Evolutionary conservation across 2,113 vertebrate genomes (phyloP).

Genomic region (Phaethornis superciliosus): DNA sequence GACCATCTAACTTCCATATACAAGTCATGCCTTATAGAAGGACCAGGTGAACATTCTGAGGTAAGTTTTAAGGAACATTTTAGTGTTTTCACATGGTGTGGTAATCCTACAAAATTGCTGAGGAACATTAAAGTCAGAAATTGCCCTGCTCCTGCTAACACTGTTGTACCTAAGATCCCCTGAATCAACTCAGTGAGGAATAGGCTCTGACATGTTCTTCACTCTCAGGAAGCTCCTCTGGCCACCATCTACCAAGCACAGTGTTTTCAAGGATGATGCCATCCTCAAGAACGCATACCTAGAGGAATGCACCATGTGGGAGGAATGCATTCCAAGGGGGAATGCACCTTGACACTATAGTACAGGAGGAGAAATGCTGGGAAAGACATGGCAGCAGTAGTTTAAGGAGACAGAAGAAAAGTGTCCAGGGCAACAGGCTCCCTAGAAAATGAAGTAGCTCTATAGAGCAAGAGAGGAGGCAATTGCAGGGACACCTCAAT

Average conservation of each 20-base stretch:
- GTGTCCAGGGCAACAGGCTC: accelerated
- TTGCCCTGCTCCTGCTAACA: too few species aligned
- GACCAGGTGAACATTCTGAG: neutral
- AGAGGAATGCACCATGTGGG: neutral
- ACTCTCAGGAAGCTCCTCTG: neutral
- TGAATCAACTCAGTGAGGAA: neutral
- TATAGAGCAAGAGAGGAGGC: neutral
- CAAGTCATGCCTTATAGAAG: neutral
- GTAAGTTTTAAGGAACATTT: neutral
- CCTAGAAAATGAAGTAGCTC: neutral
- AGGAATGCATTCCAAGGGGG: neutral
- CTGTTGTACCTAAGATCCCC: neutral
- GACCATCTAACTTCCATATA: neutral
- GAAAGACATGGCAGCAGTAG: neutral
- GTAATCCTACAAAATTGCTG: neutral
- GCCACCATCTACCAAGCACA: neutral
- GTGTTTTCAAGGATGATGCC: neutral
- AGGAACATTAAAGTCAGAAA: neutral
- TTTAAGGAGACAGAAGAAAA: neutral
- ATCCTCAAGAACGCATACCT: neutral
- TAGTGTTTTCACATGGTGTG: neutral
- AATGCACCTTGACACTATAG: neutral
- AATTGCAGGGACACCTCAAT: neutral
- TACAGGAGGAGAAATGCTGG: neutral
- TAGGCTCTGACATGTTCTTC: neutral